Evolutionary conservation across 2,888 invertebrate genomes (phyloP).

Genomic region (Allophyes oxyacanthae): DNA sequence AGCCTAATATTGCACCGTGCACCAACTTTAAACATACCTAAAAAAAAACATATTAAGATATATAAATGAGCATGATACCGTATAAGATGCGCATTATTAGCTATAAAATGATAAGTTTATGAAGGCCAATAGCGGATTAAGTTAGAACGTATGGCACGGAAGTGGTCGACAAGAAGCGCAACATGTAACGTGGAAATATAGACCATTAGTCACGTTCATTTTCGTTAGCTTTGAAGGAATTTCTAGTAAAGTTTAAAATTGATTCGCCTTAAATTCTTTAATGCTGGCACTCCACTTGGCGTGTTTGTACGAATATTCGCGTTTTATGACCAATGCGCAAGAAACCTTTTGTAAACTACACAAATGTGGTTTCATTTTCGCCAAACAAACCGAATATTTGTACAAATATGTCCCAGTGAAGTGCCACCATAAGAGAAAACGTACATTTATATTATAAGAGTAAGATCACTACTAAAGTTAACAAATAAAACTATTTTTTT

Average conservation of each 20-base stretch:
- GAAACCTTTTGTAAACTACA: too few species aligned
- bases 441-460: too few species aligned
- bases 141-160: slow-evolving; percentile 57
- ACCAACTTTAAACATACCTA: slow-evolving; percentile 68
- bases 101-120: slow-evolving; percentile 62
- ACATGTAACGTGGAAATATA: slow-evolving; percentile 12
- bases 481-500: too few species aligned
- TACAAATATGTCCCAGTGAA: too few species aligned
- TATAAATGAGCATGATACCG: slow-evolving; percentile 60
- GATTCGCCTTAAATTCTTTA: slow-evolving; percentile 1
- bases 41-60: slow-evolving; percentile 57
- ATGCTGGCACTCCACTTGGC: too few species aligned
- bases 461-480: too few species aligned
- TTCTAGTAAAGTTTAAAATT: slow-evolving; percentile 21
- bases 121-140: slow-evolving; percentile 50
- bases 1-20: slow-evolving; percentile 32
- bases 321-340: too few species aligned
- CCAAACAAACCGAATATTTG: too few species aligned
- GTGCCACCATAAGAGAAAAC: too few species aligned
- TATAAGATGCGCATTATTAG: slow-evolving; percentile 56
- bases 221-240: slow-evolving; percentile 19
- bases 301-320: too few species aligned
- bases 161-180: slow-evolving; percentile 47
- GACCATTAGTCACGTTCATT: slow-evolving; percentile 35
- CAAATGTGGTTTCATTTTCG: too few species aligned